Base-by-base conservation (phyloP, 2,888 invertebrate genomes). In the Heliconius sara region DNA sequence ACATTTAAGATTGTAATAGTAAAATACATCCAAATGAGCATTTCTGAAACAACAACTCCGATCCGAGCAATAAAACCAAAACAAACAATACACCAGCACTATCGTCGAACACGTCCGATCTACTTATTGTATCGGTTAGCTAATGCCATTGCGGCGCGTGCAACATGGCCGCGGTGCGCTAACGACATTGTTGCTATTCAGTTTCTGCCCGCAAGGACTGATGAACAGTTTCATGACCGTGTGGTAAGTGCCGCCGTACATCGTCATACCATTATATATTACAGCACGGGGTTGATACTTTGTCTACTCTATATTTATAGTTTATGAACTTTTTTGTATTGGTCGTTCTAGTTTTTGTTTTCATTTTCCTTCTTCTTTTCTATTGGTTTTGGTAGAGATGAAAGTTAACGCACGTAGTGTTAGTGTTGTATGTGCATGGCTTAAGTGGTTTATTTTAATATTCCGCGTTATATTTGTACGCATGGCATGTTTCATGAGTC, bases 201-300 rank as follows among this genome's bases (percentile, higher is more conserved):
- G 97, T 97, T 96, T 97, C 96, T 97, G 97, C 97, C 96, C 97
- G 95, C 97, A 97, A 96, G 97, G 97, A 97, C 96, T 97, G 96
- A 97, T 97, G 97, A 97, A 97, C 97, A 97, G 97, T 96, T 97
- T 97, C 96, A 97, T 97, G 97, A 97, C 97, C 94, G 97, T 97
- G 94, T 97, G 97, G 97, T 97, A 97, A 97, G 97, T 97, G 86
- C 86, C 89, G 89, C 89, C 88, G 88, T 90, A 90, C 88, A 77
- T 79, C 79, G 70, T 82, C 80, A 82, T 83, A 76, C 79, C 78
- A 83, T 83, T 82, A 79, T 25, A 27, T 65, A 63, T 6, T 63
- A 65, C 30, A 82, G 85, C 85, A 83, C 85, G 85, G 80, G 80
- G 70, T 78, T 78, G 76, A 65, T 70, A 52, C 63, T 68, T 4